Conservation (phyloP, 2,888 invertebrate species). For the Tribolium freemani region DNA sequence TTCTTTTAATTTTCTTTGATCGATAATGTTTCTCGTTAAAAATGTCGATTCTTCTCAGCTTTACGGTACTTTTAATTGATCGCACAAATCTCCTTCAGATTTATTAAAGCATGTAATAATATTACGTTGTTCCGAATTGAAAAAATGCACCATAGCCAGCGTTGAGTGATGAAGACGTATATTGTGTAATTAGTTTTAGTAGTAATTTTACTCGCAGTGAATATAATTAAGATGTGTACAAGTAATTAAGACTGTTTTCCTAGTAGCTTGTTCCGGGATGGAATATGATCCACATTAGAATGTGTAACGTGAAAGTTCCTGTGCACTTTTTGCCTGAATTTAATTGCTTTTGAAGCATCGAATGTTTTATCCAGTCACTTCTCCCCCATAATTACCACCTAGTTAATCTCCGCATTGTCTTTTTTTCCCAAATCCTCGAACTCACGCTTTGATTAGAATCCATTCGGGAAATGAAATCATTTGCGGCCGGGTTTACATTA, state of each 20-base stretch:
- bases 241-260: conserved; percentile 40
- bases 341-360: conserved; percentile 44
- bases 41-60: neutral
- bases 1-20: neutral
- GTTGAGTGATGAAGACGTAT: conserved; percentile 38
- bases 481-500: conserved; percentile 6
- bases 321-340: conserved; percentile 48
- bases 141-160: conserved; percentile 24
- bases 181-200: conserved; percentile 38
- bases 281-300: conserved; percentile 37
- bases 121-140: conserved; percentile 14
- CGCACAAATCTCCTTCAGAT: conserved; percentile 11
- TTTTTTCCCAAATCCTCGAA: neutral
- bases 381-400: conserved; percentile 9
- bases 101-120: conserved; percentile 35
- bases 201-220: conserved; percentile 24
- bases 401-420: conserved; percentile 4
- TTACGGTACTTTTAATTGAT: conserved; percentile 32
- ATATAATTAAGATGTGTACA: conserved; percentile 40
- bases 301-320: conserved; percentile 52
- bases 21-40: neutral
- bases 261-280: conserved; percentile 38
- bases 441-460: conserved; percentile 26
- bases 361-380: conserved; percentile 12
- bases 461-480: conserved; percentile 31